These are phyloP conservation scores for Prunella himalayana DNA, from an alignment of 2,113 vertebrate species.

Conservation along the genomic window DNA sequence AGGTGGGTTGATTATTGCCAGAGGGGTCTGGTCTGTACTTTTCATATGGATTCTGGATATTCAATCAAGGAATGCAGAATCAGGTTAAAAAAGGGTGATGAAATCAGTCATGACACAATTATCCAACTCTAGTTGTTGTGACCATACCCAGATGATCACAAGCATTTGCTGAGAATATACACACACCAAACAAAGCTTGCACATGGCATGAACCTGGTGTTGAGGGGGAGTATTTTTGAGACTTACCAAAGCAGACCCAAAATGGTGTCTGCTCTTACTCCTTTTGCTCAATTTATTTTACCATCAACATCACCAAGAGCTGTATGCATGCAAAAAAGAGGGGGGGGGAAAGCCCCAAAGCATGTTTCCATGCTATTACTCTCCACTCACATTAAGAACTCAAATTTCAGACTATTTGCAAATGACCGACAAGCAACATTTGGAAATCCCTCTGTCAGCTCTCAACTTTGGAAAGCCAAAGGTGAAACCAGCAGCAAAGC, in stretches of 20 bases:
- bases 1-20: neutral
- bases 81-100: conserved; percentile 82
- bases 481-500: neutral
- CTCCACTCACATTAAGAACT: neutral
- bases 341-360: neutral
- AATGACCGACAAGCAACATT: neutral
- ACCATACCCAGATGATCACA: neutral
- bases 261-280: neutral
- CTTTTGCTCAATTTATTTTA: neutral
- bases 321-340: neutral
- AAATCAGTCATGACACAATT: conserved; percentile 86
- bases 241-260: neutral
- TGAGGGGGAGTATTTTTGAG: neutral
- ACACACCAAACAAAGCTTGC: neutral
- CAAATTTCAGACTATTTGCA: neutral
- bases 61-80: conserved; percentile 92
- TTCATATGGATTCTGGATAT: conserved; percentile 59
- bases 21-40: neutral
- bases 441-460: neutral
- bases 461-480: neutral
- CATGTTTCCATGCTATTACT: neutral
- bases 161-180: neutral
- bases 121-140: conserved; percentile 72
- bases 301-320: neutral
- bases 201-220: neutral